phyloP scores from a whole-genome alignment of 2,113 vertebrate genomes.

The Columba janthina region DNA sequence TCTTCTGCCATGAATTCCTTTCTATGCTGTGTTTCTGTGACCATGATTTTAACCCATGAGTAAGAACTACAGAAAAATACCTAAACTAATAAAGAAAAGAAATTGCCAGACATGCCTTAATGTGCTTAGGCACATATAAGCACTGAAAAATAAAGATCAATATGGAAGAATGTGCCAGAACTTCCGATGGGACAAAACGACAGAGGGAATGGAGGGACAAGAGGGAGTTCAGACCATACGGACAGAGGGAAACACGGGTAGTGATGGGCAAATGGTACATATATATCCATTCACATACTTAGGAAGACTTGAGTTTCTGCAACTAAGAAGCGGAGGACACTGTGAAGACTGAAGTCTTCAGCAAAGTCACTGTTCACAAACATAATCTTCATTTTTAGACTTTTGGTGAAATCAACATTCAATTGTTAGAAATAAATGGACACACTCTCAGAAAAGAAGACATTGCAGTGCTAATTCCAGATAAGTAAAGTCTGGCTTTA shows the following conservation, averaged over 20 bases:
- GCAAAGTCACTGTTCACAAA: background rate
- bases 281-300: accelerated
- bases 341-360: background rate
- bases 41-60: background rate
- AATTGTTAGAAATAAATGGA: background rate
- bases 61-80: background rate
- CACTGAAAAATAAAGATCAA: background rate
- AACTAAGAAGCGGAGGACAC: background rate
- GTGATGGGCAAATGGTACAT: background rate
- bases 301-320: background rate
- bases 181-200: background rate
- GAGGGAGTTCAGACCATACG: background rate
- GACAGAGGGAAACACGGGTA: background rate
- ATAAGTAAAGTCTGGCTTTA: background rate
- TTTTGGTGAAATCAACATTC: background rate
- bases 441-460: background rate
- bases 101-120: background rate
- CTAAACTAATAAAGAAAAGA: background rate
- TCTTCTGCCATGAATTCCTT: background rate
- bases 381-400: background rate
- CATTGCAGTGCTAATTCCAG: background rate
- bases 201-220: background rate
- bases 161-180: background rate
- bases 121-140: background rate
- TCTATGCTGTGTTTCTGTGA: background rate